Evolutionary conservation across 2,797 vertebrate genomes (phyloP).

Genomic region (Sylvilagus floridanus): DNA sequence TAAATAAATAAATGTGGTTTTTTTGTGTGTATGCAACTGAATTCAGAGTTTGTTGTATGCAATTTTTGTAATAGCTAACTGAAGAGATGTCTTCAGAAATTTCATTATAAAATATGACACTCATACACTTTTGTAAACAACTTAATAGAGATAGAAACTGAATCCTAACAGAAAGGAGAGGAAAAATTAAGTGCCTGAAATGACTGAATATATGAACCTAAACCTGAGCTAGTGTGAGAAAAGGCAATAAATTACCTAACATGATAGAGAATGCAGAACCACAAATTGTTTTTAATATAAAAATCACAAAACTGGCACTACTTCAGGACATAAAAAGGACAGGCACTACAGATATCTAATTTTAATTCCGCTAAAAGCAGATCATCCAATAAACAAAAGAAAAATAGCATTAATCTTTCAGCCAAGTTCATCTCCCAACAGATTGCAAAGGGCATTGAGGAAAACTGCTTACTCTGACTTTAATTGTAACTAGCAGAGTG

Average conservation of each 20-base stretch:
- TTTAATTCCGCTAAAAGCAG: slow-evolving; percentile 66
- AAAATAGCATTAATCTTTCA: slow-evolving; percentile 25
- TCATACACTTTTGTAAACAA: neutral
- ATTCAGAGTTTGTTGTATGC: neutral
- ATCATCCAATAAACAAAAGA: slow-evolving; percentile 55
- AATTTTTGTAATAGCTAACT: neutral
- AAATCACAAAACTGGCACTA: slow-evolving; percentile 55
- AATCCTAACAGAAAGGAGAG: slow-evolving; percentile 6
- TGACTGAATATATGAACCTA: neutral
- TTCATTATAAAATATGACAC: neutral
- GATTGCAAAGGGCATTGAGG: slow-evolving; percentile 34
- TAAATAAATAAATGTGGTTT: neutral
- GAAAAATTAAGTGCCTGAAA: neutral
- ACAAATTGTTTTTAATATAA: slow-evolving; percentile 56
- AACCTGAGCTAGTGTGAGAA: slow-evolving; percentile 13
- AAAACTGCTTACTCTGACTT: slow-evolving; percentile 48
- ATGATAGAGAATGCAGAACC: neutral
- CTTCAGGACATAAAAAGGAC: slow-evolving; percentile 44
- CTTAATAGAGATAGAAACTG: neutral
- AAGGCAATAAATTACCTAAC: slow-evolving; percentile 42
- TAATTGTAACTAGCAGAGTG: slow-evolving; percentile 45
- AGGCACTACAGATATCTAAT: slow-evolving; percentile 43
- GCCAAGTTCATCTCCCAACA: slow-evolving; percentile 50
- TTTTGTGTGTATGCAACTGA: neutral
- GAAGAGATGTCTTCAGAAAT: neutral